Evolutionary conservation across 1,140 invertebrate genomes (phyloP).

Genomic region (Pantala flavescens): DNA sequence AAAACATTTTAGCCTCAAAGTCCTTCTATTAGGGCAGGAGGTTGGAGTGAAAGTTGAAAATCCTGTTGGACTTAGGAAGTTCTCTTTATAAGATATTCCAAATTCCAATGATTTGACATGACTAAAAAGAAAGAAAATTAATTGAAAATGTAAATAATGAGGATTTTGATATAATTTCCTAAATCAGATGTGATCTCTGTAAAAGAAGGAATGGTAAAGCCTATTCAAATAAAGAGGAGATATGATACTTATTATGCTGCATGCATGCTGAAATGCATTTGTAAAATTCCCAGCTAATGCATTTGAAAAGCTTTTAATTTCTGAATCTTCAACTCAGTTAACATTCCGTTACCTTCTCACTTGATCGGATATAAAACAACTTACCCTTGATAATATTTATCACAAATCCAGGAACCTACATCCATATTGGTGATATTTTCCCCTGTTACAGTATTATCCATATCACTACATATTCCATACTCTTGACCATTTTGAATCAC

Average conservation of each 20-base stretch:
- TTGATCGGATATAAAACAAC: not conserved
- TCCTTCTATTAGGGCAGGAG: not conserved
- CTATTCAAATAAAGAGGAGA: too few relatives aligned
- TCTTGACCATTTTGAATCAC: not conserved
- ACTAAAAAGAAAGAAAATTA: not conserved
- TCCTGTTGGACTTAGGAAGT: not conserved
- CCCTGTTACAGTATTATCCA: not conserved
- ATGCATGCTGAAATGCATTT: too few relatives aligned
- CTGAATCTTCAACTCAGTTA: too few relatives aligned
- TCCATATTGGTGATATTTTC: not conserved
- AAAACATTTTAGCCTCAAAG: not conserved
- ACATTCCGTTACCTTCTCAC: too few relatives aligned
- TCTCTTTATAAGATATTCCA: not conserved
- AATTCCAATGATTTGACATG: not conserved
- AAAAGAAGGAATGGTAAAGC: too few relatives aligned
- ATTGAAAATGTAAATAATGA: too few relatives aligned
- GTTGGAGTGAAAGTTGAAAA: constrained; percentile 12
- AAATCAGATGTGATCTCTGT: too few relatives aligned
- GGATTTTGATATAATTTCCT: too few relatives aligned
- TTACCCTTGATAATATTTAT: not conserved
- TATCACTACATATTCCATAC: not conserved
- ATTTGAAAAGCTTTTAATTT: too few relatives aligned
- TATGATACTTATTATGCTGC: too few relatives aligned
- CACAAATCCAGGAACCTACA: not conserved
- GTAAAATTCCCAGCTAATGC: too few relatives aligned